Conservation (phyloP, 2,113 vertebrate genomes). For the Chroicocephalus ridibundus region DNA sequence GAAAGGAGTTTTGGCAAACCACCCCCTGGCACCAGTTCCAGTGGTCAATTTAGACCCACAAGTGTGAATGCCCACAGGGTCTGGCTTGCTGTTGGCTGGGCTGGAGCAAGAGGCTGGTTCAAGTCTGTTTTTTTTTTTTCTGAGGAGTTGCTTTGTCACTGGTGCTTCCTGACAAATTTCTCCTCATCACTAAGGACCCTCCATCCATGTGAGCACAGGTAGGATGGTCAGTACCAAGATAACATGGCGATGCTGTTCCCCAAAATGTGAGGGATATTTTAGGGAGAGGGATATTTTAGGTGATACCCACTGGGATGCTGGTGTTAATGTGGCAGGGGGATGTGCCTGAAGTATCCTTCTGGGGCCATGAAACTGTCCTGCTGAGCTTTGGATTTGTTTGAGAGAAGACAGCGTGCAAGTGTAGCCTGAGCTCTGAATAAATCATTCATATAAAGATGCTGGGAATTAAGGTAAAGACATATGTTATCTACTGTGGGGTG, state of each 20-base stretch:
- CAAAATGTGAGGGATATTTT: neutral
- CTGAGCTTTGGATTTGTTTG: neutral
- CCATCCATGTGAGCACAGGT: neutral
- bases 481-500: neutral
- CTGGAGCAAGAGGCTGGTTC: neutral
- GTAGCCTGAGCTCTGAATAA: neutral
- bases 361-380: neutral
- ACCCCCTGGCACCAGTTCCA: neutral
- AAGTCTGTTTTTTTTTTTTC: neutral
- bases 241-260: neutral
- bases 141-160: neutral
- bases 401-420: neutral
- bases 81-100: neutral
- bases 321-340: neutral
- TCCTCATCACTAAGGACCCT: neutral
- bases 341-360: neutral
- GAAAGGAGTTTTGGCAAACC: neutral
- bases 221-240: neutral
- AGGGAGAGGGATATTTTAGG: neutral
- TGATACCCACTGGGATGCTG: fast-evolving
- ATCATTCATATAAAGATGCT: neutral
- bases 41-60: neutral
- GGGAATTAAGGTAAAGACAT: neutral
- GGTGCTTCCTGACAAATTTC: neutral
- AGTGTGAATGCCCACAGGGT: neutral